Conservation (phyloP, 2,113 vertebrate genomes). For the Toxotes chatareus region DNA sequence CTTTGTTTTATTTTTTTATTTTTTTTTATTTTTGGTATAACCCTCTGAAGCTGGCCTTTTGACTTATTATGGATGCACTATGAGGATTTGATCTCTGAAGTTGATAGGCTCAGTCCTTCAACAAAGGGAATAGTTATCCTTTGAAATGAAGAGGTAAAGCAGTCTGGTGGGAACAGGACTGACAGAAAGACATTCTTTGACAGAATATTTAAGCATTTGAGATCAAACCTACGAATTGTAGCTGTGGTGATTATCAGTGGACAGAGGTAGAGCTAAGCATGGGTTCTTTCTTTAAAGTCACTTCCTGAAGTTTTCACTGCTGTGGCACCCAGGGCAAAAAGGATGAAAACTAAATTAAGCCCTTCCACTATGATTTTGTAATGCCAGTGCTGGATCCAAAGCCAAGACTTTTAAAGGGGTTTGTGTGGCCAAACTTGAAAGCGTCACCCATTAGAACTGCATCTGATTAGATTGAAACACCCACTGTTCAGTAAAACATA, state of each 20-base stretch:
- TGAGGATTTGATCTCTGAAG: conserved; percentile 65
- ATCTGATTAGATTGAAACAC: not conserved
- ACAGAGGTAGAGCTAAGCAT: conserved; percentile 27
- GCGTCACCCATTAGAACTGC: conserved; percentile 1
- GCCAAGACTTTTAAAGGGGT: not conserved
- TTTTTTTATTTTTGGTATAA: not conserved
- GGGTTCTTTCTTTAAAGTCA: conserved; percentile 31
- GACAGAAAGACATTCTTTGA: conserved; percentile 52
- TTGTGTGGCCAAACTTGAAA: not conserved
- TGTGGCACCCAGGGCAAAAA: not conserved
- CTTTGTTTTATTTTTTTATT: conserved; percentile 41
- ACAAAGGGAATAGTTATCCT: conserved; percentile 78
- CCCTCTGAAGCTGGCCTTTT: conserved; percentile 61
- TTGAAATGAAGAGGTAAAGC: conserved; percentile 73
- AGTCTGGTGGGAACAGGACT: conserved; percentile 35
- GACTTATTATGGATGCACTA: conserved; percentile 68
- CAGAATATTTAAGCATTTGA: conserved; percentile 55
- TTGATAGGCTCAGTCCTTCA: conserved; percentile 45
- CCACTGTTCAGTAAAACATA: not conserved
- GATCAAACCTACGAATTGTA: conserved; percentile 55
- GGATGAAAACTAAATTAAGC: not conserved
- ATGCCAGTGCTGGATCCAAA: not conserved
- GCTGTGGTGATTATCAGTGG: conserved; percentile 45
- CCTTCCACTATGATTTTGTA: not conserved
- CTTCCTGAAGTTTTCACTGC: conserved; percentile 23